Evolutionary conservation across 2,888 invertebrate species (phyloP), one percentile per base, ranked within the genome.

Genomic region (Parnassius orleans): DNA sequence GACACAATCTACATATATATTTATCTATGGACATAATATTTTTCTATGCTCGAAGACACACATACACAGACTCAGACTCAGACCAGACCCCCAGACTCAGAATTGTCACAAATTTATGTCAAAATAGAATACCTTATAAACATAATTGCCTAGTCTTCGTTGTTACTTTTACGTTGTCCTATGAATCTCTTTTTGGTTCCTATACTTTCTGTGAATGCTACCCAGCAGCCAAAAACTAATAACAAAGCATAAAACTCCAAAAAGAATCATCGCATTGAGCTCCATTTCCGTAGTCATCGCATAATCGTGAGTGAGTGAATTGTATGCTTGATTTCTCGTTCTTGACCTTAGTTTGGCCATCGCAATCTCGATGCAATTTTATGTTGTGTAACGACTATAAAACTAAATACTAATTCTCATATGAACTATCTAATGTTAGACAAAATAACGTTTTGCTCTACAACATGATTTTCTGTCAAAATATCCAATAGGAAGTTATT

Each of bases 301-400:
- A 55, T 54, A 41, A 51, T 63, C 59, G 70, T 60, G 65, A 71
- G 79, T 83, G 76, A 80, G 82, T 82, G 76, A 79, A 74, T 81
- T 68, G 76, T 77, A 75, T 78, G 63, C 74, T 78, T 76, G 77
- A 64, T 66, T 71, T 72, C 67, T 68, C 82, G 81, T 81, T 86
- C 84, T 84, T 87, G 89, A 90, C 89, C 90, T 87, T 87, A 89
- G 60, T 48, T 60, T 63, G 73, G 82, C 79, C 80, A 81, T 80
- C 80, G 75, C 79, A 78, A 76, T 74, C 72, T 74, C 73, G 76
- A 78, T 84, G 83, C 73, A 74, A 65, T 81, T 83, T 77, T 80
- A 80, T 78, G 86, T 91, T 91, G 91, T 90, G 88, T 89, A 90
- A 91, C 84, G 81, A 86, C 84, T 87, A 88, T 86, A 90, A 86